Conservation (phyloP, 2,888 invertebrate genomes). For the Agrochola lychnidis region DNA sequence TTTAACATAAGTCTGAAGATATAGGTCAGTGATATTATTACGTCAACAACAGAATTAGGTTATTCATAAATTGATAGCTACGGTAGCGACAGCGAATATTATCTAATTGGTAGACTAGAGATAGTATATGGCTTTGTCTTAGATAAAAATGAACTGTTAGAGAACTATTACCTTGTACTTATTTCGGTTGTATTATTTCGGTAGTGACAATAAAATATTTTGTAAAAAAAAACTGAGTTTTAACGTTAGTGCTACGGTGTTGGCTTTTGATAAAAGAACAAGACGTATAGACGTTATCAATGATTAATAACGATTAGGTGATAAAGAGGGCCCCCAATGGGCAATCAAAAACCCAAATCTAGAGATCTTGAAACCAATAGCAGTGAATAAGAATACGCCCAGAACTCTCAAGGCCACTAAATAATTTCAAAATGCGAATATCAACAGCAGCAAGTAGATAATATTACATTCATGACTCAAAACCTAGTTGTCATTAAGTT, state of each 20-base stretch:
- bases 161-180: constrained; percentile 61
- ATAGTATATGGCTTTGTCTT: constrained; percentile 60
- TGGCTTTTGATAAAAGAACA: constrained; percentile 42
- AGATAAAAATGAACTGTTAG: constrained; percentile 60
- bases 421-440: neutral
- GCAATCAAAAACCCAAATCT: constrained; percentile 16
- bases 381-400: neutral
- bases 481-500: neutral
- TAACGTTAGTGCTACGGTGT: constrained; percentile 21
- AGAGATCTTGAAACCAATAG: neutral
- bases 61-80: constrained; percentile 32
- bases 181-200: constrained; percentile 55
- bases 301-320: constrained; percentile 51
- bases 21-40: constrained; percentile 49
- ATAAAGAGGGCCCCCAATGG: constrained; percentile 43
- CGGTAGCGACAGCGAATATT: constrained; percentile 59
- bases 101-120: constrained; percentile 61
- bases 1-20: constrained; percentile 32
- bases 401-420: neutral
- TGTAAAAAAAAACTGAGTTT: constrained; percentile 16
- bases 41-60: constrained; percentile 35
- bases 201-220: constrained; percentile 48
- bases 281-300: constrained; percentile 39
- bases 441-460: neutral
- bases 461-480: neutral